A percentile compares a stretch with the other conserved stretches of the same genome.
phyloP scores from a whole-genome alignment of 2,888 invertebrate genomes.

The Notodonta ziczac region DNA sequence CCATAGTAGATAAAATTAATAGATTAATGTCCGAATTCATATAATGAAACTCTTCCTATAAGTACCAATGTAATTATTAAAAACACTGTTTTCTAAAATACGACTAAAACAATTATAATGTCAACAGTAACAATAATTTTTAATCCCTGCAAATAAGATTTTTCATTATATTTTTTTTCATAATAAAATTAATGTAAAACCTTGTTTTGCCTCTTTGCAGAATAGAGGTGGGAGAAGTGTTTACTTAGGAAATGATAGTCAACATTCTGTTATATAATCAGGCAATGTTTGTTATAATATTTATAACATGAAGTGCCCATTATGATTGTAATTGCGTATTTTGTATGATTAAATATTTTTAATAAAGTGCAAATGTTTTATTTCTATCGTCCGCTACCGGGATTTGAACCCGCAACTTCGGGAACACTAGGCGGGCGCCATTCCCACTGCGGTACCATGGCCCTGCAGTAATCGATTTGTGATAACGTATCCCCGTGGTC shows the following conservation, averaged over 20 bases:
- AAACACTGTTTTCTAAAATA: conserved; percentile 8
- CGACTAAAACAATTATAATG: not conserved
- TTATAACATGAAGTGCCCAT: conserved; percentile 60
- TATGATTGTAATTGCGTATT: conserved; percentile 7
- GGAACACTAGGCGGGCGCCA: too few relatives aligned
- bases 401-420: too few relatives aligned
- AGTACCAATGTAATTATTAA: not conserved
- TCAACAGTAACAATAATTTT: not conserved
- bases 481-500: too few relatives aligned
- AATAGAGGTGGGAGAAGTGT: not conserved
- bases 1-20: conserved; percentile 32
- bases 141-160: conserved; percentile 2
- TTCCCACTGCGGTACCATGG: too few relatives aligned
- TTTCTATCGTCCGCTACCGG: too few relatives aligned
- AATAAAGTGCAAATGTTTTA: not conserved
- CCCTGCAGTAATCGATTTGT: too few relatives aligned
- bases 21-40: not conserved
- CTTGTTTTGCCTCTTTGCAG: not conserved
- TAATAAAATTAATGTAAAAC: not conserved
- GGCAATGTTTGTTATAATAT: conserved; percentile 73
- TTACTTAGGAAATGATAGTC: conserved; percentile 6
- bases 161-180: not conserved
- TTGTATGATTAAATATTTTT: conserved; percentile 17
- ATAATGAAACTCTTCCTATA: not conserved
- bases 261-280: not conserved